Conservation (phyloP, 2,888 invertebrate genomes). For the Ephialtes manifestator region DNA sequence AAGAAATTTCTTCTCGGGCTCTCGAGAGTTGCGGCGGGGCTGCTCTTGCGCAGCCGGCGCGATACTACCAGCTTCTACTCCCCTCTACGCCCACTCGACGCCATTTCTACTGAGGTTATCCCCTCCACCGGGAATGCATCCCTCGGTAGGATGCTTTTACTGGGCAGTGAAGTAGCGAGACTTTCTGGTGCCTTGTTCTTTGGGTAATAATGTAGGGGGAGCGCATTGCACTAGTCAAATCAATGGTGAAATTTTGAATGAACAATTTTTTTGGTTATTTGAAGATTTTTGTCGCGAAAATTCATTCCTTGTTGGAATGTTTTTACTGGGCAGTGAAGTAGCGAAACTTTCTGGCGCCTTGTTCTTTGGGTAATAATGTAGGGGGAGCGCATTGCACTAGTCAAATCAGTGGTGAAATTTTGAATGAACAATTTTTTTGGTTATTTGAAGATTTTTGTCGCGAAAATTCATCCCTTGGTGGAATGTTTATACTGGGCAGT, state of each 20-base stretch:
- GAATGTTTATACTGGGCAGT: too few relatives aligned
- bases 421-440: too few relatives aligned
- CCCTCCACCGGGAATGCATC: constrained; percentile 22
- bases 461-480: background rate
- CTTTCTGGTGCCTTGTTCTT: background rate
- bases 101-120: constrained; percentile 72
- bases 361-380: background rate
- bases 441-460: too few relatives aligned
- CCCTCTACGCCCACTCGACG: constrained; percentile 74
- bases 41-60: constrained; percentile 82
- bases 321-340: too few relatives aligned
- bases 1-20: constrained; percentile 6
- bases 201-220: too few relatives aligned
- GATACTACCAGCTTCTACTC: constrained; percentile 73
- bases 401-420: too few relatives aligned
- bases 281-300: too few relatives aligned
- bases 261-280: too few relatives aligned
- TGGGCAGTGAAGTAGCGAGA: background rate
- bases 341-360: too few relatives aligned
- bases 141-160: background rate
- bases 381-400: too few relatives aligned
- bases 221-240: background rate
- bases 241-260: too few relatives aligned
- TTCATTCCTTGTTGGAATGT: background rate
- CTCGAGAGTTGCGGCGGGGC: constrained; percentile 66